phyloP scores from a whole-genome alignment of 64 coral and sea anemone genomes.

The Stichodactyla helianthus region DNA sequence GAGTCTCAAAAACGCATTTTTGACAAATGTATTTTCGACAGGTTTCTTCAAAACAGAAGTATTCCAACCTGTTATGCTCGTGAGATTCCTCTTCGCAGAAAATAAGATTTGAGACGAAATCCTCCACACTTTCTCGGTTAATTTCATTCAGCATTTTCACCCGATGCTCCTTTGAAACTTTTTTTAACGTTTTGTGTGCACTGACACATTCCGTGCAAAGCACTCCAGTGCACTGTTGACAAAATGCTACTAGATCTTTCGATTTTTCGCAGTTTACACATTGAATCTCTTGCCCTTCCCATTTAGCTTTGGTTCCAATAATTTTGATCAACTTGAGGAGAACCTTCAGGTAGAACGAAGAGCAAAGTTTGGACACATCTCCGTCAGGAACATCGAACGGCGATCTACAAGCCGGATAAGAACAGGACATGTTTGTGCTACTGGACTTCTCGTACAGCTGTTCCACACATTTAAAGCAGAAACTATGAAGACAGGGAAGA shows the following conservation, averaged over 20 bases:
- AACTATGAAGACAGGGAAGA: constrained; percentile 5
- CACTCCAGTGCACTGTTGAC: neutral
- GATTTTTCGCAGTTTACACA: neutral
- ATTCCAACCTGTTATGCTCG: neutral
- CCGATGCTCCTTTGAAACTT: neutral
- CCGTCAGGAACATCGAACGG: neutral
- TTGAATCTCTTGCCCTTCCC: neutral
- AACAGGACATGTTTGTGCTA: neutral
- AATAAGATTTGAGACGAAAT: neutral
- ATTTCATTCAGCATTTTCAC: neutral
- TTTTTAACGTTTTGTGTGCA: constrained; percentile 4
- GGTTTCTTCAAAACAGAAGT: constrained; percentile 20
- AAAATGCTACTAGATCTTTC: neutral
- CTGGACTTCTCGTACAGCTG: neutral
- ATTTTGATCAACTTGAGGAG: neutral
- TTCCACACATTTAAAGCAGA: neutral
- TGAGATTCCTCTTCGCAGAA: constrained; percentile 12
- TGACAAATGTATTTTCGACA: constrained; percentile 11
- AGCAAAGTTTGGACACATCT: neutral
- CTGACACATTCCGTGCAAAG: neutral
- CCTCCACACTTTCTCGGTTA: neutral
- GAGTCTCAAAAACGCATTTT: neutral
- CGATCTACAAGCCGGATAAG: neutral
- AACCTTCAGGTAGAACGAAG: constrained; percentile 1
- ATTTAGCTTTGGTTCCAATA: constrained; percentile 8